Base-by-base conservation (phyloP, 92 coral and sea anemone species). In the Epizoanthus scotinus region DNA sequence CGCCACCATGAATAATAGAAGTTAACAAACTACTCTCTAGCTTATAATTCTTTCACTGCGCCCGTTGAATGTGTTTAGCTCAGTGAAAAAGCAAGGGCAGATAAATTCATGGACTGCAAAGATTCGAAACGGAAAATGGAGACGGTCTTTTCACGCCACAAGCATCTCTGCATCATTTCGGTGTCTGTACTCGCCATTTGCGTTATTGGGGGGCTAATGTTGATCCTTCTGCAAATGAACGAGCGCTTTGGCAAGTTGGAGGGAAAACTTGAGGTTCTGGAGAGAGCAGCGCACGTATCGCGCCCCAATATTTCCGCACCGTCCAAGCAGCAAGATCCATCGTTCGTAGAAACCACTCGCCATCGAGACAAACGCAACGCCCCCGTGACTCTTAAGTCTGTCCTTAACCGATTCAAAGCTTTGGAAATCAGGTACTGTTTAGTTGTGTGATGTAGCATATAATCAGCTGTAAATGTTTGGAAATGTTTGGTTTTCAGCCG, bases 191-290 rank as follows among this genome's bases (percentile, higher is more conserved):
- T 72, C 42, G 47, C 63, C 1, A 54, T 72, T 72, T 72, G 57
- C 63, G 47, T 62, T 0, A 15, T 72, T 26, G 56, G 24, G 8
- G n/a, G 62, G 19, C 27, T 72, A 21, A 12, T 54, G 19, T 19
- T 72, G 64, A 29, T 44, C 52, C 61, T 53, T 40, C 18, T 71
- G 40, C 59, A 71, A 53, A 24, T 71, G n/a, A 71, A 53, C 78
- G 78, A 71, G 24, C 78, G 63, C 28, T 24, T 71, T 17, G 47
- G 50, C 18, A 72, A 19, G 10, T 13, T 53, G 63, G 64, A 72
- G 14, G 47, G 42, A 7, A 53, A 26, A 52, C 63, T 72, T 50
- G 64, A 54, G 19, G 22, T 14, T 31, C 27, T 52, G 50, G 78
- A 29, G 24, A 34, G 1, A 22, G 75, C 4, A 55, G 12, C 28